phyloP scores from a whole-genome alignment of 2,888 invertebrate genomes.

The Trissoscelio sp. region DNA sequence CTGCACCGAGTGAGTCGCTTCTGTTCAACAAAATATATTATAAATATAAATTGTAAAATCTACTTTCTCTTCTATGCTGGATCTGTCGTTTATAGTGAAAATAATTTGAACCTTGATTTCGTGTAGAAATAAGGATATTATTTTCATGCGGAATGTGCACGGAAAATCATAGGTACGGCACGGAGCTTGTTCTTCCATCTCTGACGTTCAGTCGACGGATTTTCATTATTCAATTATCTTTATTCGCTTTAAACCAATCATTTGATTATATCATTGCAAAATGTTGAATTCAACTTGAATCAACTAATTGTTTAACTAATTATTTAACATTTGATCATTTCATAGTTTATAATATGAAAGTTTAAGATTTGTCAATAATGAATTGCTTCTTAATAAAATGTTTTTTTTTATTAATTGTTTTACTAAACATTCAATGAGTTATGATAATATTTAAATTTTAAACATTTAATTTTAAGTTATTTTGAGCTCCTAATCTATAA shows the following conservation, averaged over 20 bases:
- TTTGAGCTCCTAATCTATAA: too few relatives aligned
- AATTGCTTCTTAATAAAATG: too few relatives aligned
- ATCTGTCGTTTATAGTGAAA: conserved; percentile 62
- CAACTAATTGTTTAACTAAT: too few relatives aligned
- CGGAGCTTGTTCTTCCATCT: neutral
- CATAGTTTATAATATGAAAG: too few relatives aligned
- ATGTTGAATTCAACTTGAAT: too few relatives aligned
- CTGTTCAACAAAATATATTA: conserved; percentile 68
- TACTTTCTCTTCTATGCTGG: conserved; percentile 61
- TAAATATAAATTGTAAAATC: conserved; percentile 67
- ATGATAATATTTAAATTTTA: too few relatives aligned
- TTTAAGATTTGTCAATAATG: too few relatives aligned
- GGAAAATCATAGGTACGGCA: conserved; percentile 55
- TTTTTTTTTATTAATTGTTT: too few relatives aligned
- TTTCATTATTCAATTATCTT: neutral
- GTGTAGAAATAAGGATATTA: conserved; percentile 63
- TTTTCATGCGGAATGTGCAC: conserved; percentile 39
- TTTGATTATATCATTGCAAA: too few relatives aligned
- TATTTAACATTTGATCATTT: too few relatives aligned
- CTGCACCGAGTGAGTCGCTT: conserved; percentile 68
- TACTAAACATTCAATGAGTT: too few relatives aligned
- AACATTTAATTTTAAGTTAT: too few relatives aligned
- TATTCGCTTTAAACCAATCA: neutral
- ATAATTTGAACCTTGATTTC: conserved; percentile 65
- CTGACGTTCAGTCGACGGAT: conserved; percentile 8